phyloP scores from a whole-genome alignment of 1,140 invertebrate genomes.

The Papilio dardanus region DNA sequence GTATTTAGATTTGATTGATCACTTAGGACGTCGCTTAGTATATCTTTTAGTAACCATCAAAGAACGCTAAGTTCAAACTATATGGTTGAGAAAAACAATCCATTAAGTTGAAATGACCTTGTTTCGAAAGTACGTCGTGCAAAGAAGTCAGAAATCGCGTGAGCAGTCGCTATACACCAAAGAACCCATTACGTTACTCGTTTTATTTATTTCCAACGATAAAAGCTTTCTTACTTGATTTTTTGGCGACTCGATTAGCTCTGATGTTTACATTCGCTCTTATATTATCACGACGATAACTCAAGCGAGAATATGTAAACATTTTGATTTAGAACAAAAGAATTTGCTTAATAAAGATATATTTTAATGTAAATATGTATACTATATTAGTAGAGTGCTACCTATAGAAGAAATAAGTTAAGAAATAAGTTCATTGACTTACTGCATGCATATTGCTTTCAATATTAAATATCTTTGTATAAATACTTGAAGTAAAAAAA shows the following conservation, averaged over 20 bases:
- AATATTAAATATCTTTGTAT: no score
- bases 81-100: not conserved
- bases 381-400: no score
- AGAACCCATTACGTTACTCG: constrained; percentile 2
- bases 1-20: no score
- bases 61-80: not conserved
- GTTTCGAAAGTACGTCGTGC: not conserved
- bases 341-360: not conserved
- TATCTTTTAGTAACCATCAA: not conserved
- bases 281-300: not conserved
- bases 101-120: constrained; percentile 16
- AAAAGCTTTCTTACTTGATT: constrained; percentile 24
- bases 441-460: no score
- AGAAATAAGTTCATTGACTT: no score
- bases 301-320: constrained; percentile 3
- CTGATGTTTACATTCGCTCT: constrained; percentile 5
- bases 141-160: constrained; percentile 17
- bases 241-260: constrained; percentile 23
- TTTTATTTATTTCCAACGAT: constrained; percentile 11
- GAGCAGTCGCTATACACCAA: not conserved
- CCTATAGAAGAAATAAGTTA: no score
- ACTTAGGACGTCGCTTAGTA: no score
- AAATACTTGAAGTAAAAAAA: no score
- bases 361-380: not conserved
- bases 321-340: not conserved